A percentile compares a stretch with the other conserved stretches of the same genome.
These are phyloP conservation scores for Castor canadensis DNA, from an alignment of 2,113 vertebrate genomes.

Conservation along the genomic window DNA sequence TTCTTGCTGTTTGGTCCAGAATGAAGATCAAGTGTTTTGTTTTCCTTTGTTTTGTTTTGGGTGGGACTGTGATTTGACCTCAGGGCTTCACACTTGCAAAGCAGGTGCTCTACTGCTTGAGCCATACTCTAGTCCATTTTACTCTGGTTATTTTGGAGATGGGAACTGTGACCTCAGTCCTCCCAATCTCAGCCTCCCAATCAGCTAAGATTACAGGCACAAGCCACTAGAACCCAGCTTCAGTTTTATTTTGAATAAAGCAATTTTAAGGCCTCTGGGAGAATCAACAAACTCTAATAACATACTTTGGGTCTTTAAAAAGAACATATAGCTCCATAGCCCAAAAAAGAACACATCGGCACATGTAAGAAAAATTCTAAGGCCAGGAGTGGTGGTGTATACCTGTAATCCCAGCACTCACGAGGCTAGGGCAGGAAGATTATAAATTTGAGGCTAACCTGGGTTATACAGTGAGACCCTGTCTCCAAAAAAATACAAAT, in stretches of 20 bases:
- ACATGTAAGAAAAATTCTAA: conserved; percentile 76
- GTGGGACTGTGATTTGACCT: too few species aligned
- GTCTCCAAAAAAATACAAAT: neutral
- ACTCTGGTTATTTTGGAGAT: too few species aligned
- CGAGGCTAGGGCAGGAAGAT: neutral
- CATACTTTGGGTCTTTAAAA: conserved; percentile 69
- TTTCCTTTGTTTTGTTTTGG: too few species aligned
- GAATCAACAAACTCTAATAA: conserved; percentile 69
- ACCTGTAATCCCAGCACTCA: neutral
- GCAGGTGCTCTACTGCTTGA: too few species aligned
- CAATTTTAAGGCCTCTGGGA: conserved; percentile 73
- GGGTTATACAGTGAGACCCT: neutral
- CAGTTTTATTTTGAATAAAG: conserved; percentile 76
- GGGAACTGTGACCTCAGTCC: too few species aligned
- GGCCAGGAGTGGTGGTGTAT: neutral
- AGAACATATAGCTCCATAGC: conserved; percentile 62
- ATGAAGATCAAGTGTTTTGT: too few species aligned
- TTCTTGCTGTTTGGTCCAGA: conserved; percentile 49
- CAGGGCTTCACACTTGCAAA: too few species aligned
- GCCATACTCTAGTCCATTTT: too few species aligned
- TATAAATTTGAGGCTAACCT: neutral
- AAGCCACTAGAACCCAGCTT: too few species aligned
- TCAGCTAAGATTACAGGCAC: too few species aligned
- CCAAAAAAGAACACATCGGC: conserved; percentile 68
- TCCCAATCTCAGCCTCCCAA: too few species aligned